Base-by-base conservation (phyloP, 1,140 invertebrate genomes). In the Bradysia coprophila region DNA sequence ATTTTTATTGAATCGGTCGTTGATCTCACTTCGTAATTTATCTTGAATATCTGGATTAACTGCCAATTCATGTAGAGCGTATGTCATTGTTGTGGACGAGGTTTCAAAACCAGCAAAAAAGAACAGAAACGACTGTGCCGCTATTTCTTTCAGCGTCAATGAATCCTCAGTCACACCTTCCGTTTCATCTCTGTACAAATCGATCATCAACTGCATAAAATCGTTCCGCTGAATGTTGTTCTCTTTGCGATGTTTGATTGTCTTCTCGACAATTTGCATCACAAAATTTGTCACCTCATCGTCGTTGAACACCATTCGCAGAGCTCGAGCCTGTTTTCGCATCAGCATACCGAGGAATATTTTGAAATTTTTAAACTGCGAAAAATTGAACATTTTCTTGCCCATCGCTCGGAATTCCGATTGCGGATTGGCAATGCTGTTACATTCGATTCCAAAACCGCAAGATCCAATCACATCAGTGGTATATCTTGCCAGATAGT, bases 141-240 rank as follows among this genome's bases (percentile, higher is more conserved):
- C 53, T 15, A 66, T 52, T 40, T 56, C 48, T 22, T 53, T 33
- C 1, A 51, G 10, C 11, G 44, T 44, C 5, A 52, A 40, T 23
- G 45, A 48, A n/a, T 51, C 49, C 11, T 33, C 41, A n/a, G 8
- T 39, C 11, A n/a, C 11, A 23, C 5, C 11, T 6, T 46, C 33
- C 40, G 51, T 44, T 20, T 56, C 67, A 42, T 63, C 70, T 50
- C 66, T 60, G 46, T 64, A 70, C 34, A 75, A 48, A 18, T 76
- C 65, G 10, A 75, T 66, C 24, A 76, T 51, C 1, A 72, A 52
- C 49, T 75, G 69, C 50, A 76, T 59, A 45, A 73, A 74, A 50
- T 76, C 74, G 43, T 71, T 63, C 23, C 72, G 59, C 16, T 55
- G 61, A 23, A 63, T 51, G 21, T 48, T 54, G 43, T 64, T 51